A percentile compares a stretch with the other conserved stretches of the same genome.
These are phyloP conservation scores for Etheostoma cragini DNA, from an alignment of 2,113 vertebrate genomes.

Conservation along the genomic window DNA sequence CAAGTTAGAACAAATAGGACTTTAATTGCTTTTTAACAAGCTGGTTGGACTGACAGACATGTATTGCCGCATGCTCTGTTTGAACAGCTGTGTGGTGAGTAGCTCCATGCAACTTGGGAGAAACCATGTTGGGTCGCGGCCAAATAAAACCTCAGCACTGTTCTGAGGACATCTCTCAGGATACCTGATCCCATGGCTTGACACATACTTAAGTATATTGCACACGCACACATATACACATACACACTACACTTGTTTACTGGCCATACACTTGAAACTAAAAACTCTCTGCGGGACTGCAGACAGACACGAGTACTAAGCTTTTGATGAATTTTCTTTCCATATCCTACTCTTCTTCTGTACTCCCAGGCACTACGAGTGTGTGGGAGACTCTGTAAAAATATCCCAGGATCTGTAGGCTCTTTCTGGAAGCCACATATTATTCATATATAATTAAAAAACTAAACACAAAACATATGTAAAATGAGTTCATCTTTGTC, in stretches of 20 bases:
- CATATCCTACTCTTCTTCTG: conserved; percentile 51
- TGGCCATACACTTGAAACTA: conserved; percentile 46
- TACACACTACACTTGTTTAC: conserved; percentile 44
- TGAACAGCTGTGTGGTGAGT: conserved; percentile 81
- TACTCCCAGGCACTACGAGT: conserved; percentile 60
- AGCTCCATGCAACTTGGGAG: conserved; percentile 75
- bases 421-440: conserved; percentile 60
- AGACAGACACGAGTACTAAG: conserved; percentile 64
- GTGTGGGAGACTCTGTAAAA: conserved; percentile 72
- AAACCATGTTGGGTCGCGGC: conserved; percentile 62
- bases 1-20: conserved; percentile 82
- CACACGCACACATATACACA: conserved; percentile 3
- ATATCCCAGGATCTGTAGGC: conserved; percentile 59
- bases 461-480: conserved; percentile 17
- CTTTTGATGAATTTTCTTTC: conserved; percentile 61
- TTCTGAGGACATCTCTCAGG: conserved; percentile 72
- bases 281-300: conserved; percentile 54
- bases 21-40: conserved; percentile 86
- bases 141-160: conserved; percentile 77
- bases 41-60: conserved; percentile 77
- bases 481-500: not conserved
- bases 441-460: conserved; percentile 29
- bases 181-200: conserved; percentile 70
- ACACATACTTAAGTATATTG: conserved; percentile 57
- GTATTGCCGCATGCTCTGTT: conserved; percentile 79